Evolutionary conservation across 1,140 invertebrate species (phyloP), one percentile per base, ranked within the genome.

Genomic region (Ips typographus): DNA sequence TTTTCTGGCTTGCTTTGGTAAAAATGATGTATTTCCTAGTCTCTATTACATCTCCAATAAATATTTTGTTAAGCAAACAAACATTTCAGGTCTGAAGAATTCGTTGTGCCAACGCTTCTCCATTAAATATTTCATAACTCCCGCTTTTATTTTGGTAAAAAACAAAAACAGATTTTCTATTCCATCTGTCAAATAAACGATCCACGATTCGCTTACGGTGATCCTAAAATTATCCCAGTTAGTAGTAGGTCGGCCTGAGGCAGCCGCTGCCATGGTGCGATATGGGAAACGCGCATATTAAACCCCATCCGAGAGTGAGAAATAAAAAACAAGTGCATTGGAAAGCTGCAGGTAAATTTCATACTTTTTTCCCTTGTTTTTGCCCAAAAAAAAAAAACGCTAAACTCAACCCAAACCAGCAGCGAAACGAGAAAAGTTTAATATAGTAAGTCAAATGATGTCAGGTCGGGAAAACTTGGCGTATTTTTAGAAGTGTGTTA

Each of bases 301-400:
- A 79, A 75, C 73, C 76, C 69, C 75, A 77, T 77, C 76, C 75
- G n/a, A 62, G 75, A 74, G 65, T 73, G 60, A 84, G 85, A 75
- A 84, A 85, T 74, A 86, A 87, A 73, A 89, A 89, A 81, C 85
- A 87, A 83, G 86, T 89, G 65, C 86, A 86, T 80, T 89, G 87
- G 87, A 89, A 88, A 81, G 84, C 87, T 58, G 87, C 88, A 87
- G 88, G 88, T 88, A 84, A 73, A 65, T 66, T 43, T 7, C 37
- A 7, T 55, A 4, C 44, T 5, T 5, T 47, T 4, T 47, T 4
- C 44, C 44, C 5, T 55, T 55, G 52, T 36, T 55, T 55, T 55
- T 55, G 36, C 44, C n/a, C 4, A n/a, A 47, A 4, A 55, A 22
- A 55, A 22, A 22, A 22, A 22, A 22, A 22, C 22, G 22, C 22